Base-by-base conservation (phyloP, 2,113 vertebrate genomes). In the Callocephalon fimbriatum region DNA sequence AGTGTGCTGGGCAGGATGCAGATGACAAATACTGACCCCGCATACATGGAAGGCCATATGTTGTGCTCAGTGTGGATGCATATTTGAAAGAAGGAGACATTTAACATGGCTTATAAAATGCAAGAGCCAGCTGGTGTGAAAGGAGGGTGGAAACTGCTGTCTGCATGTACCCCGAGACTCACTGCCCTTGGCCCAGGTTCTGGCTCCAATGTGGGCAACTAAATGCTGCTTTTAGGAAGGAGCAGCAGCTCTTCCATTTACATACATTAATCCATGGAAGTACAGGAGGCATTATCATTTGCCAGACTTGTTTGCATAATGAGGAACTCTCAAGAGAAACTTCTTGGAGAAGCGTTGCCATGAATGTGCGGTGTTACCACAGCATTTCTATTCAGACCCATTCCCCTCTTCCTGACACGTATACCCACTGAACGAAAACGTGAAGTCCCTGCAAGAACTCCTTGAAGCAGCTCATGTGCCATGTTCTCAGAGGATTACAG, bases 271-370 rank as follows among this genome's bases (percentile, higher is more conserved):
- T 94, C 84, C 67, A 70, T 90, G 42, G 61, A 93, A 95, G 87
- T 96, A 95, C 76, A 94, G 87, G 91, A 93, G 88, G 53, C 90
- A 92, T 91, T 96, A 94, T 92, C 86, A 91, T 95, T 92, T 95
- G 79, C 91, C 89, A 97, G 95, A 72, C 81, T 88, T 96, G 81
- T 95, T 94, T 96, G 96, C 95, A 95, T 94, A 96, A 97, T 95
- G 93, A 96, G 93, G 88, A 91, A 86, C 73, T 88, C 94, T 90
- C 88, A 78, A 91, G 94, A 97, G 94, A 92, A 70, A 89, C 90
- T 82, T 92, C 87, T 88, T 84, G 48, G 72, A 91, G 93, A 86
- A 94, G 74, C n/a, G 88, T 66, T 89, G 86, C 86, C 90, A 42
- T 92, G 95, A 96, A 85, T 0, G 23, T 67, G 53, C 3, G 1